Evolutionary conservation across 2,113 vertebrate species (phyloP).

Genomic region (Orientallactaga bullata): DNA sequence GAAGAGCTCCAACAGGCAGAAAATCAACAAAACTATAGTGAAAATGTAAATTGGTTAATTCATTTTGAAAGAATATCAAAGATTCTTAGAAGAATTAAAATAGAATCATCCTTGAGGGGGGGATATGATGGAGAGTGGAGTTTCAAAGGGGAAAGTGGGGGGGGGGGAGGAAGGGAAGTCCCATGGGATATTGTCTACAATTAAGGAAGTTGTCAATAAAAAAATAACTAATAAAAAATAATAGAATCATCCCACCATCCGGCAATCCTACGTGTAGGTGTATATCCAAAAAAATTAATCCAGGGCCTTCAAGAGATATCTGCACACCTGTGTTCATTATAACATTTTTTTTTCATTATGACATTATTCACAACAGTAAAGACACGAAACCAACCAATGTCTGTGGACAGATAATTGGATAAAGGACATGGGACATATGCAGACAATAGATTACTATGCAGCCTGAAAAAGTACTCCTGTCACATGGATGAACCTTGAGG

Average conservation of each 20-base stretch:
- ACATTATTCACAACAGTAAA: background rate
- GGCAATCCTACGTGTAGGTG: background rate
- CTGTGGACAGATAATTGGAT: background rate
- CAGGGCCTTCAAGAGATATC: background rate
- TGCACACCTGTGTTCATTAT: background rate
- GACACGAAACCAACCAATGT: background rate
- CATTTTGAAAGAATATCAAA: background rate
- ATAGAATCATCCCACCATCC: background rate
- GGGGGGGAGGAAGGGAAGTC: too few relatives aligned
- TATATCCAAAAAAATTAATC: background rate
- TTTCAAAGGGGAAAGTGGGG: too few relatives aligned
- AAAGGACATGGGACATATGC: background rate
- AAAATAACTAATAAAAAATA: too few relatives aligned
- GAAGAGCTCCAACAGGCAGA: background rate
- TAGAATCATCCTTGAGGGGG: too few relatives aligned
- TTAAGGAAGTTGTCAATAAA: too few relatives aligned
- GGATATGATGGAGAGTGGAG: too few relatives aligned
- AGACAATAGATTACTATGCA: background rate
- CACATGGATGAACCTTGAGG: background rate
- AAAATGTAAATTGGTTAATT: background rate
- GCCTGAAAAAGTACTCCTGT: background rate
- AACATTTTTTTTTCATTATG: background rate
- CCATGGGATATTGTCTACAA: too few relatives aligned
- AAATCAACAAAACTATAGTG: background rate
- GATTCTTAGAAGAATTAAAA: background rate